phyloP scores from a whole-genome alignment of 2,888 invertebrate genomes.

The Psylliodes chrysocephalus region DNA sequence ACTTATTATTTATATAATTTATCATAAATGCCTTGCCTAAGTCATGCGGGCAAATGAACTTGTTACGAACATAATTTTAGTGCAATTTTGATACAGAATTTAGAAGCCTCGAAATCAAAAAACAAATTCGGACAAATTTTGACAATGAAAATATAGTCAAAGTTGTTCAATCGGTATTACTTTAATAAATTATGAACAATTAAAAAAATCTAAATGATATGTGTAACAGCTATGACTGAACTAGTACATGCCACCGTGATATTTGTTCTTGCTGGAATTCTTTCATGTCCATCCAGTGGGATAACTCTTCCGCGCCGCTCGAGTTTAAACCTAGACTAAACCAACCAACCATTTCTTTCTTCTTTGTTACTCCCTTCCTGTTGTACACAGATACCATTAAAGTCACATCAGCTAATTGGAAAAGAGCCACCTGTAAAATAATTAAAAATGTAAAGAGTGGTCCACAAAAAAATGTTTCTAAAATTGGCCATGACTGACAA shows the following conservation, averaged over 20 bases:
- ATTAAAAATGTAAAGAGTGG: no score
- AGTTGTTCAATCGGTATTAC: not conserved
- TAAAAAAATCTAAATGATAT: slow-evolving; percentile 27
- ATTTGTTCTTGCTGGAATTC: slow-evolving; percentile 90
- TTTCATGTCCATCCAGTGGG: slow-evolving; percentile 94
- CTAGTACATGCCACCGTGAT: slow-evolving; percentile 92
- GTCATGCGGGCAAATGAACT: no score
- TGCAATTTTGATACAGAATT: no score
- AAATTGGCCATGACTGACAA: no score
- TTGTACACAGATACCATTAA: slow-evolving; percentile 93
- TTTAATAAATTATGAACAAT: not conserved
- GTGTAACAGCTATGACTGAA: slow-evolving; percentile 70
- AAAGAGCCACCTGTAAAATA: slow-evolving; percentile 85
- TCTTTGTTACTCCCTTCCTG: slow-evolving; percentile 90
- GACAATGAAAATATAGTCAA: not conserved
- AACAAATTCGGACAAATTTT: no score
- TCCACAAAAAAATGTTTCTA: no score
- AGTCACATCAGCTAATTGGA: slow-evolving; percentile 94
- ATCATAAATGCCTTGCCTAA: no score
- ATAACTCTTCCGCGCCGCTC: slow-evolving; percentile 89
- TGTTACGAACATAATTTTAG: no score
- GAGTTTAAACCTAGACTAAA: slow-evolving; percentile 92
- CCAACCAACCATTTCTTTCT: slow-evolving; percentile 98
- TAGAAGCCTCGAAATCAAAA: no score
- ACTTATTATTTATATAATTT: no score